Evolutionary conservation across 2,113 vertebrate species (phyloP).

Genomic region (Chlorodrepanis virens): DNA sequence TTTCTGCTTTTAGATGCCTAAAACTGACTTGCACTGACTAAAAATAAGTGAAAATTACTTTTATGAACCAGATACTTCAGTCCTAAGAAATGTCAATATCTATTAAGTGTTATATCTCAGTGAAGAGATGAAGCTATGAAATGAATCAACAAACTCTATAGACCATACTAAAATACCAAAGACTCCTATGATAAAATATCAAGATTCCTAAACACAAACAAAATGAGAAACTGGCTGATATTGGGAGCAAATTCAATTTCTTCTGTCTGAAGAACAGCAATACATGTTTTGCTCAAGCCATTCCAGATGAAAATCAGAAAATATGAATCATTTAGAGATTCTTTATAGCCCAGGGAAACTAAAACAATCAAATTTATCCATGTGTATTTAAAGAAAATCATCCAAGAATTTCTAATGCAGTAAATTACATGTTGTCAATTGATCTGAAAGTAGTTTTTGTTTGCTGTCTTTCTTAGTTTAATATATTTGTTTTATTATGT

Average conservation of each 20-base stretch:
- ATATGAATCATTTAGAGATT: background rate
- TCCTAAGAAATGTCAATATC: background rate
- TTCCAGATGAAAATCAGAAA: background rate
- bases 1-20: background rate
- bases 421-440: background rate
- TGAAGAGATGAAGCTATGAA: background rate
- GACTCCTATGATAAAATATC: background rate
- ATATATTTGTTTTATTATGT: background rate
- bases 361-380: background rate
- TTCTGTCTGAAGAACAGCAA: background rate
- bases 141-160: background rate
- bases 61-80: background rate
- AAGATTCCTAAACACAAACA: background rate
- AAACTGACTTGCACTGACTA: background rate
- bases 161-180: background rate
- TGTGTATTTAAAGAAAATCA: background rate
- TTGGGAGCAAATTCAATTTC: background rate
- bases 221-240: background rate
- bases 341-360: background rate
- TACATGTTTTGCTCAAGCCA: background rate
- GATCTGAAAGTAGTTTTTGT: background rate
- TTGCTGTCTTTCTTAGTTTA: background rate
- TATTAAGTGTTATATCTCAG: background rate
- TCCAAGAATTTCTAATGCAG: background rate
- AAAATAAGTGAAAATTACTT: background rate